Base-by-base conservation (phyloP, 2,888 invertebrate genomes). In the Salpingus planirostris region DNA sequence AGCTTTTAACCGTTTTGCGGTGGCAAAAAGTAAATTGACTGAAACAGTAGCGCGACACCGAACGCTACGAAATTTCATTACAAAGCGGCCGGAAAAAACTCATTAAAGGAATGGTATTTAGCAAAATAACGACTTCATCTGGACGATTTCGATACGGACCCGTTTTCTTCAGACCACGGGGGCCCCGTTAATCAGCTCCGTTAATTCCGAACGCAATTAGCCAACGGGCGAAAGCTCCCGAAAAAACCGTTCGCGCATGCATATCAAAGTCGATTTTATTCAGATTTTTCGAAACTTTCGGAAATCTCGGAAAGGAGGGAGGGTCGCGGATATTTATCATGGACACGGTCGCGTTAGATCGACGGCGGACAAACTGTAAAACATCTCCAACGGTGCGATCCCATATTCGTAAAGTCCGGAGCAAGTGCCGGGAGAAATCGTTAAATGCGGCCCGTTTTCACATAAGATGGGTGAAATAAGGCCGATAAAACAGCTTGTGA, bases 401-500 rank as follows among this genome's bases (percentile, higher is more conserved):
- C 42, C 44, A 44, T 48, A 45, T 48, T 45, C 44, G 51, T 50
- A 49, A 51, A 52, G 48, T 49, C n/a, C 47, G 47, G 51, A 46
- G 43, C 50, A 44, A 50, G 52, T 53, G 50, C 49, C 49, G 27
- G 49, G 40, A 48, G 50, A 49, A 47, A 52, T 54, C 54, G 47
- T 55, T 55, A 54, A 57, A 42, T 50, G 47, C 47, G 44, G 49
- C 49, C 46, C 43, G 46, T 45, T 52, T n/a, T 55, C 57, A 51
- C 57, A 58, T 59, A 59, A 60, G 55, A 58, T 57, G 55, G 49
- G 56, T 61, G 59, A 61, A 60, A 60, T 62, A 62, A 52, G 54
- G 47, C 48, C 56, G 49, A 61, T 61, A 62, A 62, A 62, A 61
- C 62, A 62, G 62, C 60, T 56, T 58, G 61, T 56, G 60, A 54